Base-by-base conservation (phyloP, 2,113 vertebrate species). In the Neopipo cinnamomea region DNA sequence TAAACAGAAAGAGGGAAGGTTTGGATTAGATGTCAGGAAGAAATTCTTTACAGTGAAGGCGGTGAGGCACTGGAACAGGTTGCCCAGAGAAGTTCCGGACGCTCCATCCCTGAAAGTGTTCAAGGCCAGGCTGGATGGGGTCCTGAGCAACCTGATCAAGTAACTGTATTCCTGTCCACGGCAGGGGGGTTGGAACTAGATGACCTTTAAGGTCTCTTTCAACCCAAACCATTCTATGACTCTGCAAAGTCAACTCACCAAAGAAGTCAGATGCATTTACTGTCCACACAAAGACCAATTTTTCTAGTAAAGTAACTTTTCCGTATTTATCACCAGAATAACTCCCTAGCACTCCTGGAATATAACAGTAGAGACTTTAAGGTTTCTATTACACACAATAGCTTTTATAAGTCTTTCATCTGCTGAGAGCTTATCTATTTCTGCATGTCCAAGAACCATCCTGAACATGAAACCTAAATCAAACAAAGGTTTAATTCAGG, bases 401-500 rank as follows among this genome's bases (percentile, higher is more conserved):
- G 65, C 27, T 85, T 87, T 44, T 67, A 0, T 4, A 39, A 87
- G 35, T 72, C 42, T 47, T 81, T 46, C 5, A 5, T 47, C 35
- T 81, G 23, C 84, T 65, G 66, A 87, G 39, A 89, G 50, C 14
- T 42, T 52, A 42, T 68, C 33, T 82, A 53, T 55, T 63, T 79
- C 31, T 73, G 11, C 22, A 27, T 46, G 24, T 78, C 65, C 33
- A 71, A 91, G 30, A 87, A 59, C 24, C 8, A 56, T 44, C 15
- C 56, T 59, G 35, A 92, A 92, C 9, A 22, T 5, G 17, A 63
- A 77, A 47, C 46, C 47, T 49, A 78, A 62, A 65, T n/a, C 14
- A 93, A 77, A 86, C 30, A 58, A 74, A 85, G 24, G 46, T 80
- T 77, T 94, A 59, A 5, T 93, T 91, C 49, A 85, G 31, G 71